These are phyloP conservation scores for Caenorhabditis uteleia DNA, from an alignment of 2,888 invertebrate species.

Conservation along the genomic window DNA sequence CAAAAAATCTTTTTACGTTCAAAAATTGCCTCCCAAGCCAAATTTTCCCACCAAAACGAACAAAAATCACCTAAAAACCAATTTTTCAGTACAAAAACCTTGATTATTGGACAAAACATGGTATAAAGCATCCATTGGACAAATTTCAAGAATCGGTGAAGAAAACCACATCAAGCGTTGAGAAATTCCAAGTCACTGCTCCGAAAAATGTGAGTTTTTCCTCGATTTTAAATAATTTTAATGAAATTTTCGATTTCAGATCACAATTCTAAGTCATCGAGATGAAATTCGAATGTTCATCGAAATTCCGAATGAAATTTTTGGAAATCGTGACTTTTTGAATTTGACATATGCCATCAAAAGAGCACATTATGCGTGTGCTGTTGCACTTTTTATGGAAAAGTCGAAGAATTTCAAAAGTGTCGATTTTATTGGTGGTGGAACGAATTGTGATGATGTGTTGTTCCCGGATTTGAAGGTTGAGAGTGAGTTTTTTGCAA, in stretches of 20 bases:
- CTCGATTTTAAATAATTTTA: not conserved
- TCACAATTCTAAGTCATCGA: not conserved
- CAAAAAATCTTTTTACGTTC: no score
- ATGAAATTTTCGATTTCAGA: not conserved
- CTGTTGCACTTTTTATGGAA: conserved; percentile 10
- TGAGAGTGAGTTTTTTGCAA: no score
- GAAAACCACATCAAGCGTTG: conserved; percentile 20
- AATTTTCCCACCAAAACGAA: conserved; percentile 7
- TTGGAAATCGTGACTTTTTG: conserved; percentile 29
- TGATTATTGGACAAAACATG: conserved; percentile 24
- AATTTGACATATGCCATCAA: conserved; percentile 28
- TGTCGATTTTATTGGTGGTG: not conserved
- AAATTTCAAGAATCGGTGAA: conserved; percentile 10
- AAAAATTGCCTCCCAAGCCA: no score
- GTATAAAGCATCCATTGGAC: conserved; percentile 25
- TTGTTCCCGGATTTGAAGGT: not conserved
- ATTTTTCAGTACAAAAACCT: conserved; percentile 31
- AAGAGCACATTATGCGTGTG: conserved; percentile 28
- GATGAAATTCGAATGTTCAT: conserved; percentile 13
- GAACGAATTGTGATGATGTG: no score
- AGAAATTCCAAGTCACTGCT: conserved; percentile 13
- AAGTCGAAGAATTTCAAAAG: not conserved
- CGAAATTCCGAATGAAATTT: conserved; percentile 27
- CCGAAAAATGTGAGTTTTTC: conserved; percentile 13
- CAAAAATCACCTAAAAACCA: conserved; percentile 12